Conservation (phyloP, 2,113 vertebrate species). For the Aspiorhynchus laticeps region DNA sequence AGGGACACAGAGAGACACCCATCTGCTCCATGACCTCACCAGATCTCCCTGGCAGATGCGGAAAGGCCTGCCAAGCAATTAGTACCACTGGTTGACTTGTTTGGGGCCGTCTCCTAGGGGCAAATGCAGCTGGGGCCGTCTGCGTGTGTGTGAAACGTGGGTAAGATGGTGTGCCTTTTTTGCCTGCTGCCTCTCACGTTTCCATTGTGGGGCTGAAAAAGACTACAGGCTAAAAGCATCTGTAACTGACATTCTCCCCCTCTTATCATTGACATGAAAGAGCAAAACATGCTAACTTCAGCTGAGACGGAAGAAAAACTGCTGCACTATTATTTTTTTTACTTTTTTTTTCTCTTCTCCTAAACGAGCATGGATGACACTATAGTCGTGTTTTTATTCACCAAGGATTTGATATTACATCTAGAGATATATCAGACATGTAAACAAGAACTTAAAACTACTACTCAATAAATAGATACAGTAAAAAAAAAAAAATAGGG, state of each 20-base stretch:
- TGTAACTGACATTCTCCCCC: conserved; percentile 24
- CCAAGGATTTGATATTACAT: neutral
- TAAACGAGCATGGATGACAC: conserved; percentile 10
- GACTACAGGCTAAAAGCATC: conserved; percentile 55
- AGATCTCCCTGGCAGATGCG: conserved; percentile 76
- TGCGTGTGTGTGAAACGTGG: conserved; percentile 34
- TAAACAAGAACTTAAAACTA: no score
- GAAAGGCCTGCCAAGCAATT: conserved; percentile 76
- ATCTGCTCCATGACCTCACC: conserved; percentile 77
- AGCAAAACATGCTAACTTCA: conserved; percentile 27
- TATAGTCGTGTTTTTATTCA: neutral
- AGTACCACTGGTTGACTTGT: conserved; percentile 74
- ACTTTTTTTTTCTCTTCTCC: neutral
- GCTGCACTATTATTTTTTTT: neutral
- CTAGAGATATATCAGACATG: no score
- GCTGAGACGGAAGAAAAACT: neutral
- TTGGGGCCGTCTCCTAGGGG: conserved; percentile 65
- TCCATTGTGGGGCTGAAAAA: conserved; percentile 54
- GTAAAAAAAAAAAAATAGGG: neutral
- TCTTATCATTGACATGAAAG: conserved; percentile 31
- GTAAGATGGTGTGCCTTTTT: conserved; percentile 37
- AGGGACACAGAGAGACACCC: conserved; percentile 52
- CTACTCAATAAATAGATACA: no score
- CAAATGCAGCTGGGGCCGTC: conserved; percentile 73
- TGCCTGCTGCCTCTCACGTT: conserved; percentile 58